Conservation (phyloP, 2,888 invertebrate species). For the Anticlea derivata region DNA sequence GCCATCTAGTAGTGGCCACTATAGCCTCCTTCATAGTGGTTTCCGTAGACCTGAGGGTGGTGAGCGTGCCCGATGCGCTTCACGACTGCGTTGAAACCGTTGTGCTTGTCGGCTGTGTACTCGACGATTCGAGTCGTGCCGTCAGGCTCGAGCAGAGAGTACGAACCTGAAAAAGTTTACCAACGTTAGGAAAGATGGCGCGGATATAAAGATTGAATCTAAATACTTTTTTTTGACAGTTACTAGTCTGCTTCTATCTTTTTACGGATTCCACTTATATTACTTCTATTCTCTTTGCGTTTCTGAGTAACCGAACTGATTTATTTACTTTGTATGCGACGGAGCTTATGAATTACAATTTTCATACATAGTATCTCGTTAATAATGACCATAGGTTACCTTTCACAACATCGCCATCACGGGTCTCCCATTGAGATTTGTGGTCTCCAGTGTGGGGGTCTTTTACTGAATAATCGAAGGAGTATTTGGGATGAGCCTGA, state of each 20-base stretch:
- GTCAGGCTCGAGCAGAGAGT: constrained; percentile 77
- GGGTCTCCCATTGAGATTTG: constrained; percentile 84
- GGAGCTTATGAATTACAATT: too few relatives aligned
- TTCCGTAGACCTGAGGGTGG: constrained; percentile 71
- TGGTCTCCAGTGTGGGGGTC: constrained; percentile 85
- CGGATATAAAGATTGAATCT: not conserved
- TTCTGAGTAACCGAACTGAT: too few relatives aligned
- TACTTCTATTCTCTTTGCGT: too few relatives aligned
- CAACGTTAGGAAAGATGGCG: constrained; percentile 21
- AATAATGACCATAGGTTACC: constrained; percentile 56
- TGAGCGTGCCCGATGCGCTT: constrained; percentile 76
- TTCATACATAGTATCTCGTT: too few relatives aligned
- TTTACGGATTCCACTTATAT: too few relatives aligned
- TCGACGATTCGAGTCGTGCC: constrained; percentile 80
- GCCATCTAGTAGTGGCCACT: constrained; percentile 73
- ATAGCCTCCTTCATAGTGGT: constrained; percentile 56
- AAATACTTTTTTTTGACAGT: too few relatives aligned
- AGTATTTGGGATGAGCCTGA: constrained; percentile 84
- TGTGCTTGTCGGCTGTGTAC: constrained; percentile 78
- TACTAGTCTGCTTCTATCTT: too few relatives aligned
- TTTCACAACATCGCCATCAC: constrained; percentile 85
- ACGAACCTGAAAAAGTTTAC: constrained; percentile 62
- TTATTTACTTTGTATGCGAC: too few relatives aligned
- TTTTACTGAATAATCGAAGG: constrained; percentile 85
- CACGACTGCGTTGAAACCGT: constrained; percentile 80